Base-by-base conservation (phyloP, 2,797 vertebrate genomes). In the Sebastes aleutianus region DNA sequence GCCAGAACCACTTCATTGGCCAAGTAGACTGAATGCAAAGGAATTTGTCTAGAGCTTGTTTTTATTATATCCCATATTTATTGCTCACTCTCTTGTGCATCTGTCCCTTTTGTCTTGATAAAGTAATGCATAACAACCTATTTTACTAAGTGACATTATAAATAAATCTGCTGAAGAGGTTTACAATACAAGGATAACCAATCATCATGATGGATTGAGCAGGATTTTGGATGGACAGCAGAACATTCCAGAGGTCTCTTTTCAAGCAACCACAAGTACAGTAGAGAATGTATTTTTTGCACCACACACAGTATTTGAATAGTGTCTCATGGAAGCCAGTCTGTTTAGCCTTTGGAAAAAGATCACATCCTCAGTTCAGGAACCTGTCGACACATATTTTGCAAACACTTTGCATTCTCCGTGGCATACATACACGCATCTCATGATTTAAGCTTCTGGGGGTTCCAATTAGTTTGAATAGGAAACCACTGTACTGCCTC, bases 381-480 rank as follows among this genome's bases (percentile, higher is more conserved):
- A 57, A 65, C 3, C 18, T 53, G 10, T n/a, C 13, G 16, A 43
- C 14, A 61, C 2, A 43, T 67, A 16, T 43, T 43, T n/a, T 61
- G 13, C 12, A 24, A 0, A 64, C 13, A 8, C 5, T 78, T 5
- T 54, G n/a, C 59, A 64, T 67, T 75, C 27, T 32, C 22, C 6
- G 39, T 4, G 9, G 10, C 10, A 53, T 22, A 8, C 5, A 54
- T 8, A 10, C 10, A 20, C 4, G 61, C 22, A 70, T 4, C 12
- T 71, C 31, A 34, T 8, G 0, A 70, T 85, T n/a, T 36, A 39
- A 0, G 20, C 47, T 71, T 54, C 56, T 67, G 47, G 61, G 66
- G 39, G 74, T 82, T 77, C 32, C 32, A 63, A 71, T 79, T 71
- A 76, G 22, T 76, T 68, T 70, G 6, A 68, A 50, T 32, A 26